Evolutionary conservation across 2,888 invertebrate genomes (phyloP).

Genomic region (Brachynemurus nebulosus): DNA sequence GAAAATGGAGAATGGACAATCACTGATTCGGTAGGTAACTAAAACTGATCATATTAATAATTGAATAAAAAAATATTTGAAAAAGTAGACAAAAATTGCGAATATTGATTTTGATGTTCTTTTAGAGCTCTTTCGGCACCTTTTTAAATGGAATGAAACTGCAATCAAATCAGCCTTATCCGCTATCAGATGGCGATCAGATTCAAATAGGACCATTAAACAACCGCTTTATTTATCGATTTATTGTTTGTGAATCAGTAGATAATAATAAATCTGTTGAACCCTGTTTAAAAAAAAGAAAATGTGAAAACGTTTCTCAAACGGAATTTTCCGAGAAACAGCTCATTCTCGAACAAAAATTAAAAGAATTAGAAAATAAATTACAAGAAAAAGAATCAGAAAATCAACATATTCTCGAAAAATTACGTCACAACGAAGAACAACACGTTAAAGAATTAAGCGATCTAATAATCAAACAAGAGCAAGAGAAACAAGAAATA

Average conservation of each 20-base stretch:
- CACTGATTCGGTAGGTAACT: background rate
- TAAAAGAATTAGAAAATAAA: background rate
- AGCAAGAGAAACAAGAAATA: background rate
- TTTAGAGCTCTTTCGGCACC: background rate
- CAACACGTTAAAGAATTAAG: background rate
- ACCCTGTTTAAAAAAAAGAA: too few relatives aligned
- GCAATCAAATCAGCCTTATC: background rate
- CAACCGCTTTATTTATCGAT: too few relatives aligned
- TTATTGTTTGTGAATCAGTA: too few relatives aligned
- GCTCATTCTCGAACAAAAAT: background rate
- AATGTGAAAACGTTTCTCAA: too few relatives aligned
- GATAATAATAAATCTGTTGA: too few relatives aligned
- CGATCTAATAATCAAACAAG: background rate
- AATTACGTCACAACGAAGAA: background rate
- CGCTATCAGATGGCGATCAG: background rate
- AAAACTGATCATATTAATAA: too few relatives aligned
- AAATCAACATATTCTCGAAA: background rate
- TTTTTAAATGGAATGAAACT: background rate
- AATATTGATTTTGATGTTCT: too few relatives aligned
- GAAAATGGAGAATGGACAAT: background rate
- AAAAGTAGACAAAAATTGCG: too few relatives aligned
- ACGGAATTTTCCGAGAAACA: too few relatives aligned
- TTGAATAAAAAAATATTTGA: too few relatives aligned
- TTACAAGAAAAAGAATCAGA: background rate
- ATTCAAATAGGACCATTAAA: background rate